A percentile compares a stretch with the other conserved stretches of the same genome.
phyloP scores from a whole-genome alignment of 2,113 vertebrate genomes.

The Paramormyrops kingsleyae region DNA sequence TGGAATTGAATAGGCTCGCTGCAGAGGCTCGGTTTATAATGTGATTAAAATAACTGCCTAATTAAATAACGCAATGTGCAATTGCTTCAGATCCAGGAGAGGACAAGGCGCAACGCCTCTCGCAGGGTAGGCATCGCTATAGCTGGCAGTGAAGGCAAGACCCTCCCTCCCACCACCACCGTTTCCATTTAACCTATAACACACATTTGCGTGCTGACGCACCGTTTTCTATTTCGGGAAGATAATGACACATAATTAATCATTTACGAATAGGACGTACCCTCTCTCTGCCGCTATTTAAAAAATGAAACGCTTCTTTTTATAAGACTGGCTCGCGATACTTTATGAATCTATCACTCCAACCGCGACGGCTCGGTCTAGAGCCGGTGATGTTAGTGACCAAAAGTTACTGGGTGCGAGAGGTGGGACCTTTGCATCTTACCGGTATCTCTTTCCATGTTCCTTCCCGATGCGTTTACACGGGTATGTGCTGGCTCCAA shows the following conservation, averaged over 20 bases:
- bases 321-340: background rate
- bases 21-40: background rate
- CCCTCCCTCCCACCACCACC: background rate
- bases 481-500: background rate
- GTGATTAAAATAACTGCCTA: slow-evolving; percentile 10
- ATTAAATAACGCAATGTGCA: background rate
- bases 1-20: background rate
- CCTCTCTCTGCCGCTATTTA: background rate
- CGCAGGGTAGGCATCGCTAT: background rate
- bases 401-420: background rate
- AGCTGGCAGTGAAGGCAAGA: background rate
- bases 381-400: background rate
- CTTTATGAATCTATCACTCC: background rate
- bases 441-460: background rate
- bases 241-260: background rate
- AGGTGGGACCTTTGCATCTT: background rate
- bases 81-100: background rate
- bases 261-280: background rate
- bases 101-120: background rate
- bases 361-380: background rate
- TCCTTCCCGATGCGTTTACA: background rate
- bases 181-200: background rate
- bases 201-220: background rate
- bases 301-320: background rate
- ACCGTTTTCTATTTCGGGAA: background rate